Evolutionary conservation across 2,113 vertebrate genomes (phyloP), one percentile per base, ranked within the genome.

Genomic region (Pedetes capensis): DNA sequence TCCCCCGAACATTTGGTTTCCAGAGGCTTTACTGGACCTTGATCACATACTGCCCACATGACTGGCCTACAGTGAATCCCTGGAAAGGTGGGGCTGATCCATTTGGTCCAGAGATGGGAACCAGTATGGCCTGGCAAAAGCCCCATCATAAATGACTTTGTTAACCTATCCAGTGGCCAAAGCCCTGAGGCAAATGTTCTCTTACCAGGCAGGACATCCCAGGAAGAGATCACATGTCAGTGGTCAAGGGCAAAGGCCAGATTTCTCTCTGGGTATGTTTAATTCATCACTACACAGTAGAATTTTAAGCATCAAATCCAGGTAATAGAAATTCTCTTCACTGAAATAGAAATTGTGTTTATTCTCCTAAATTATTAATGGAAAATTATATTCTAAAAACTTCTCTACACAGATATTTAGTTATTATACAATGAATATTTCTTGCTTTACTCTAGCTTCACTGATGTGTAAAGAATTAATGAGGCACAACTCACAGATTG

Each of bases 391-490:
- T 87, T 23, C 32, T n/a, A 49, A 76, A 93, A 95, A 95, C 7
- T 72, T 78, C 11, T 91, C 86, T 94, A 64, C 51, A 92, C 39
- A 96, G 95, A 82, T 64, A 39, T 55, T 53, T 94, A 64, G 29
- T 75, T 97, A 84, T 85, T 95, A 83, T 44, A 94, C 29, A 94
- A 72, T 96, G 92, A 59, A 32, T 97, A 37, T 88, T 93, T 96
- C 71, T 94, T 97, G n/a, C 53, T 96, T 97, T 91, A 84, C 49
- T 86, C 32, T 49, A 78, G 23, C 97, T 96, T 87, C 93, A 93
- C 27, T 64, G 68, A 3, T 97, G 83, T 97, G 83, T 93, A 97
- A 96, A 86, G 94, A 98, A 97, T 97, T 96, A 97, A 98, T 97
- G 93, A 98, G 84, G 79, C 74, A 94, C 84, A 96, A 84, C 95